Evolutionary conservation across 2,888 invertebrate genomes (phyloP).

Genomic region (Papilio gigon): DNA sequence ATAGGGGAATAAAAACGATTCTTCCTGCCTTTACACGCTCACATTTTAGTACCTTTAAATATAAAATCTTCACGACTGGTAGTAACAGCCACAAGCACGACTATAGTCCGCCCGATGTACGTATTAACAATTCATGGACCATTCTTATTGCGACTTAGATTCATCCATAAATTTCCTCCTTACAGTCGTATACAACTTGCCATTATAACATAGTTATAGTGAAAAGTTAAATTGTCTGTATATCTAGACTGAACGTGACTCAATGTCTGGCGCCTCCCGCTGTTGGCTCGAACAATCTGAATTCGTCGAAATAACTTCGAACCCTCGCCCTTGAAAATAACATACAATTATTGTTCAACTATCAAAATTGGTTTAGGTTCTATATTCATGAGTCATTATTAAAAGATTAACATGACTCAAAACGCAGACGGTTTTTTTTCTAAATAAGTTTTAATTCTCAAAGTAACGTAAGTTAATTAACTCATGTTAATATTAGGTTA

Average conservation of each 20-base stretch:
- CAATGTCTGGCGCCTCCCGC: conserved; percentile 64
- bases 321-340: conserved; percentile 60
- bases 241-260: conserved; percentile 61
- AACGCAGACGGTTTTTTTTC: not conserved
- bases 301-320: conserved; percentile 67
- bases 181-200: conserved; percentile 36
- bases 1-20: conserved; percentile 71
- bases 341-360: conserved; percentile 67
- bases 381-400: conserved; percentile 29
- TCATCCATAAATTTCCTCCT: not conserved
- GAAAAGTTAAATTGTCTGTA: conserved; percentile 54
- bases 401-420: not conserved
- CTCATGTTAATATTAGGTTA: not conserved
- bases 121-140: conserved; percentile 31
- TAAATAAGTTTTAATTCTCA: not conserved
- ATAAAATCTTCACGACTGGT: conserved; percentile 33
- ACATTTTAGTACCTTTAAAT: conserved; percentile 41
- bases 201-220: conserved; percentile 47
- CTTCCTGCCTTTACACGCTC: conserved; percentile 56
- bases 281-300: conserved; percentile 56
- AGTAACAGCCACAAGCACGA: conserved; percentile 23
- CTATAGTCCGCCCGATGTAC: conserved; percentile 13
- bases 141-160: conserved; percentile 9
- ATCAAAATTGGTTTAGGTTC: conserved; percentile 47
- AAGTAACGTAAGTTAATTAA: not conserved